A percentile compares a stretch with the other conserved stretches of the same genome.
Evolutionary conservation across 2,113 vertebrate species (phyloP).

Genomic region (Megaceryle torquata): DNA sequence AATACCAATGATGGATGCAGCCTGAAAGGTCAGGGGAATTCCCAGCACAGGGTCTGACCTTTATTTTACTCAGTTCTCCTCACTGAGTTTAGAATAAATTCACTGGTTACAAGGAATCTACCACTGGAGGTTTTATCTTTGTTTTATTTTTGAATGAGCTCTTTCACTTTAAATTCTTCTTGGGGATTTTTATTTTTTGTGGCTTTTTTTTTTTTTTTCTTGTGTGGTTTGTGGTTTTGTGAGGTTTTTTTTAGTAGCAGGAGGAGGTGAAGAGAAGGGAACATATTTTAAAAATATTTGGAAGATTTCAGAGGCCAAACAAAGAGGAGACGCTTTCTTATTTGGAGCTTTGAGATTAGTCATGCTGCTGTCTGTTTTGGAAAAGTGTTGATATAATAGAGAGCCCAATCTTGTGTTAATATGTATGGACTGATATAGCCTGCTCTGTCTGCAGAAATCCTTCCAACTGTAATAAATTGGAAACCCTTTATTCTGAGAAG

Average conservation of each 20-base stretch:
- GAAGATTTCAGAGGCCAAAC: conserved; percentile 37
- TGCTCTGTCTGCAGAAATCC: conserved; percentile 28
- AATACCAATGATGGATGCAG: conserved; percentile 70
- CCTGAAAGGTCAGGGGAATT: conserved; percentile 71
- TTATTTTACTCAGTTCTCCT: conserved; percentile 61
- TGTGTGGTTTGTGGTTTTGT: neutral
- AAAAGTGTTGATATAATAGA: conserved; percentile 42
- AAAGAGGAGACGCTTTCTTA: conserved; percentile 4
- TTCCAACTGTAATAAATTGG: conserved; percentile 51
- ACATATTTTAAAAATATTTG: neutral
- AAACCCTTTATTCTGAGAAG: conserved; percentile 31
- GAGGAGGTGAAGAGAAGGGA: neutral
- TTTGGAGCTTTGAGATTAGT: conserved; percentile 58
- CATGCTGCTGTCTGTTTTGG: conserved; percentile 53
- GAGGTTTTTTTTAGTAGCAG: neutral
- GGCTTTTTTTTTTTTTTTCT: neutral
- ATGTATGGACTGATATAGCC: conserved; percentile 11
- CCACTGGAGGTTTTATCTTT: conserved; percentile 49
- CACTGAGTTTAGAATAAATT: conserved; percentile 67
- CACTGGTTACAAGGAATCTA: conserved; percentile 27
- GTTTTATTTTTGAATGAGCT: conserved; percentile 50
- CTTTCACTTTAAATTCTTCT: conserved; percentile 41
- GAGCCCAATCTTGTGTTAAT: conserved; percentile 51
- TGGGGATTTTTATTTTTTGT: neutral
- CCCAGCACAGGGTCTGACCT: conserved; percentile 72